These are phyloP conservation scores for Agelaius tricolor DNA, from an alignment of 2,113 vertebrate species.

Conservation along the genomic window DNA sequence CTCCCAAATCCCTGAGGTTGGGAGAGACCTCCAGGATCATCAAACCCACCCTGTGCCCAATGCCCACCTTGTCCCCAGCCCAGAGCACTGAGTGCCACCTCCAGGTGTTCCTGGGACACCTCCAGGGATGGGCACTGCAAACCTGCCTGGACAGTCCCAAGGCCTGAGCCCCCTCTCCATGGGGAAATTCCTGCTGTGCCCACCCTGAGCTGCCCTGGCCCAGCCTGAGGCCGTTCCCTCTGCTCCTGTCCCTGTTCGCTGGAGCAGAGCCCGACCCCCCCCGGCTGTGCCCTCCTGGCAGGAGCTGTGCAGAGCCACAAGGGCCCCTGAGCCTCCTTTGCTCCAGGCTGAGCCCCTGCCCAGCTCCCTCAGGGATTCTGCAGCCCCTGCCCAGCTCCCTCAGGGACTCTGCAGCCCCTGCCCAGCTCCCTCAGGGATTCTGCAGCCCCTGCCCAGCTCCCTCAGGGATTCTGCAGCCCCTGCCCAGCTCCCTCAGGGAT, in stretches of 20 bases:
- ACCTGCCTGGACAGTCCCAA: background rate
- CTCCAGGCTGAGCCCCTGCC: background rate
- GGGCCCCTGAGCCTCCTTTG: background rate
- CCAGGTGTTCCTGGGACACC: background rate
- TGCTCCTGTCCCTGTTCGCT: background rate
- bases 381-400: background rate
- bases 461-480: background rate
- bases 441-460: background rate
- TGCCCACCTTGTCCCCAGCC: background rate
- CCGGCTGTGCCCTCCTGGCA: background rate
- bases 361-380: background rate
- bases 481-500: background rate
- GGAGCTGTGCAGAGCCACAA: background rate
- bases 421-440: background rate
- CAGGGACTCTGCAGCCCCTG: background rate
- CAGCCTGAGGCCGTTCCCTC: background rate
- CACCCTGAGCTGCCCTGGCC: background rate
- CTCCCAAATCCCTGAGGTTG: background rate
- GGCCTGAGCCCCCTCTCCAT: background rate
- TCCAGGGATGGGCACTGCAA: background rate
- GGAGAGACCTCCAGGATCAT: background rate
- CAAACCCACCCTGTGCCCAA: fast-evolving
- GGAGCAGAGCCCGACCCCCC: background rate
- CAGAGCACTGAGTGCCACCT: fast-evolving
- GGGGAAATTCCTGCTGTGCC: background rate